Conservation (phyloP, 2,113 vertebrate genomes). For the Mormyrus lacerda region DNA sequence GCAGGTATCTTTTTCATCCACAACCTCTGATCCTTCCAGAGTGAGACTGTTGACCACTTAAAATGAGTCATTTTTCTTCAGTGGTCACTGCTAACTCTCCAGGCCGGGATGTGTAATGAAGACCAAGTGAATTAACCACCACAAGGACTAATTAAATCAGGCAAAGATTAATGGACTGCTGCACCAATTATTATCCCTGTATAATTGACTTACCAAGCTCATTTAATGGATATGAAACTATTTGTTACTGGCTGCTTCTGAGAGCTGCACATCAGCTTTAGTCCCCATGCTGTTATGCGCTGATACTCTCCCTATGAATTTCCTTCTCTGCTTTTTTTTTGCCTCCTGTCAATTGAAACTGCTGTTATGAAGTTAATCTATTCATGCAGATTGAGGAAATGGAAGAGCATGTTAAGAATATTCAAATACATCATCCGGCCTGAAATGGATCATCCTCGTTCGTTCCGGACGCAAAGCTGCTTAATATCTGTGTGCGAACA, state of each 20-base stretch:
- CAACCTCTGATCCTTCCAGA: neutral
- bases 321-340: neutral
- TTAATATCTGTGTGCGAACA: neutral
- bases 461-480: neutral
- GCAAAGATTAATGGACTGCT: constrained; percentile 13
- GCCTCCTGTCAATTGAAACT: neutral
- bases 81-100: neutral
- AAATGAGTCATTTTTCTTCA: neutral
- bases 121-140: constrained; percentile 8
- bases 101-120: neutral
- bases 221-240: neutral
- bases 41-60: neutral
- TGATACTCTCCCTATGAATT: neutral
- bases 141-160: constrained; percentile 19
- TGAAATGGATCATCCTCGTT: neutral
- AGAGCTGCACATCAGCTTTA: neutral
- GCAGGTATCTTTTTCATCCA: neutral
- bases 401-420: neutral
- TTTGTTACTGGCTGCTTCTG: neutral
- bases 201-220: constrained; percentile 9
- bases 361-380: neutral
- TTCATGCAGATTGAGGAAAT: neutral
- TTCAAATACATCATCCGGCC: neutral
- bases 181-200: constrained; percentile 13
- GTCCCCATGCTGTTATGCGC: neutral